Evolutionary conservation across 2,113 vertebrate genomes (phyloP).

Genomic region (Malurus elegans): DNA sequence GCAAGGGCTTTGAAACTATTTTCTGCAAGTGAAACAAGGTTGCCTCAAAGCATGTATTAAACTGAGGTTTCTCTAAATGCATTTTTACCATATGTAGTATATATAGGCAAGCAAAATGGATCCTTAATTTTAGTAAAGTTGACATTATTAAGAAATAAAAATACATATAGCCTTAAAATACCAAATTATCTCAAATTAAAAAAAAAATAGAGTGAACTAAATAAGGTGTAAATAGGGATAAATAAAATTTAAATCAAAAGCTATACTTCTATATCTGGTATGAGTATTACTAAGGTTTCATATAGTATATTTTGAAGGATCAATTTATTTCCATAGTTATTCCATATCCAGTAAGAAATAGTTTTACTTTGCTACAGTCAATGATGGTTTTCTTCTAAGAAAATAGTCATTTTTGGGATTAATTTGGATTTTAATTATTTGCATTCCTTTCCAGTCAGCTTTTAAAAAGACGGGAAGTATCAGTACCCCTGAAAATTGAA

Average conservation of each 20-base stretch:
- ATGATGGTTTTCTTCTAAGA: background rate
- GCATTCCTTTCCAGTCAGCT: conserved; percentile 83
- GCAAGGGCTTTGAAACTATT: background rate
- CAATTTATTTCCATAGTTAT: background rate
- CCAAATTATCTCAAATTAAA: background rate
- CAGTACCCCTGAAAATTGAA: conserved; percentile 88
- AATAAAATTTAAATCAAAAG: background rate
- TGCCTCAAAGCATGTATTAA: background rate
- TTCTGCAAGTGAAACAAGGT: background rate
- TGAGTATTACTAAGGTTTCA: background rate
- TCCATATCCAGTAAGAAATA: background rate
- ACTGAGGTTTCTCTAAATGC: background rate
- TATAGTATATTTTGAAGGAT: background rate
- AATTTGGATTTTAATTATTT: conserved; percentile 14
- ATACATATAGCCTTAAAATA: background rate
- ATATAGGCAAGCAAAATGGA: background rate
- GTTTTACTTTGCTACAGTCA: background rate
- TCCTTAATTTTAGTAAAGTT: background rate
- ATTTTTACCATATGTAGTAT: background rate
- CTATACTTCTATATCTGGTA: background rate
- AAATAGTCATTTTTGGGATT: background rate
- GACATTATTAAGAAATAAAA: background rate
- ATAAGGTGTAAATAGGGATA: background rate
- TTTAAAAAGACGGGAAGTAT: conserved; percentile 89
- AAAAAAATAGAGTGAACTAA: background rate